These are phyloP conservation scores for Drosophila neonasuta DNA, from an alignment of 2,888 invertebrate species.

Conservation along the genomic window DNA sequence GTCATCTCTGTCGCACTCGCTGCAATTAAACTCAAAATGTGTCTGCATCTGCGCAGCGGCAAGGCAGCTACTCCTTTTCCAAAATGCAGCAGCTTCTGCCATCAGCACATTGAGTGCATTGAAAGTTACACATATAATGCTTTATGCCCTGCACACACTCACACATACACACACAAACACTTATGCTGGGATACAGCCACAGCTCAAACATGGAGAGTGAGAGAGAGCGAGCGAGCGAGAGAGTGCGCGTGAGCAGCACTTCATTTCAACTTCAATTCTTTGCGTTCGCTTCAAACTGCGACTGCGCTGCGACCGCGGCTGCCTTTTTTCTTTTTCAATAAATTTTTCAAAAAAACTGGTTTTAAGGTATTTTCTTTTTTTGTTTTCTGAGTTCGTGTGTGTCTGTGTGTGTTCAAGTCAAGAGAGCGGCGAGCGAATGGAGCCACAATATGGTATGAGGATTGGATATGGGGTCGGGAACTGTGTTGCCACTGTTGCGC, in stretches of 20 bases:
- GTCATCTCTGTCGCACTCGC: slow-evolving; percentile 66
- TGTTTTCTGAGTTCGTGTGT: slow-evolving; percentile 22
- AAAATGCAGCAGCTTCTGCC: slow-evolving; percentile 75
- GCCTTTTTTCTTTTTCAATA: slow-evolving; percentile 63
- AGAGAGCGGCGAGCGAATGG: slow-evolving; percentile 24
- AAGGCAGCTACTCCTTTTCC: slow-evolving; percentile 69
- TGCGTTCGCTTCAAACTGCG: slow-evolving; percentile 25
- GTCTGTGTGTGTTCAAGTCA: slow-evolving; percentile 15
- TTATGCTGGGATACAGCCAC: slow-evolving; percentile 20
- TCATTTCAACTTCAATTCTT: slow-evolving; percentile 72
- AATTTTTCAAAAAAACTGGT: slow-evolving; percentile 77
- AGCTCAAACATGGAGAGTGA: slow-evolving; percentile 18
- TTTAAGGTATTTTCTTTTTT: slow-evolving; percentile 78
- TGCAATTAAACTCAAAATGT: slow-evolving; percentile 69
- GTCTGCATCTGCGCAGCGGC: slow-evolving; percentile 69
- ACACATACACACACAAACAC: slow-evolving; percentile 22
- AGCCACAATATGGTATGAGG: slow-evolving; percentile 36
- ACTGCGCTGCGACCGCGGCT: slow-evolving; percentile 34
- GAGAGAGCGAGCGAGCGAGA: slow-evolving; percentile 18
- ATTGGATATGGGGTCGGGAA: slow-evolving; percentile 47
- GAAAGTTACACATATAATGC: slow-evolving; percentile 64
- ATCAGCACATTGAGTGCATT: slow-evolving; percentile 67
- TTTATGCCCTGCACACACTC: slow-evolving; percentile 44
- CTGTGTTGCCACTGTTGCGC: slow-evolving; percentile 65
- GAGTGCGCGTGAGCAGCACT: slow-evolving; percentile 49